phyloP scores from a whole-genome alignment of 2,797 vertebrate species.

The Sebastes minor region DNA sequence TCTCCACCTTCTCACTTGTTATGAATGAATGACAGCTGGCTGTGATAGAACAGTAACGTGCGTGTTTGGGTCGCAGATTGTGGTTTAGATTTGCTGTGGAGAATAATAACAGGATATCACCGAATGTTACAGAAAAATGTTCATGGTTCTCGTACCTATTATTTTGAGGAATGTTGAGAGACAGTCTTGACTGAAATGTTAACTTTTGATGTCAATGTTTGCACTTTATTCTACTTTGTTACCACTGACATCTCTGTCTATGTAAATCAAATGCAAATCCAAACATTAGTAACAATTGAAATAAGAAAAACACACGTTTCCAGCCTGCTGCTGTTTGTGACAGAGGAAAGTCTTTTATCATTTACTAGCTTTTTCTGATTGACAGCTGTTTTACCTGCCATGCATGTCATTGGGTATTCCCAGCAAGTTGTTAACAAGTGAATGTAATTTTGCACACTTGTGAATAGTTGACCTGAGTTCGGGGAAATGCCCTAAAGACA shows the following conservation, averaged over 20 bases:
- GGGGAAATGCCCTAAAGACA: background rate
- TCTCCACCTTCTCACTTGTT: background rate
- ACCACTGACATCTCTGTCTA: background rate
- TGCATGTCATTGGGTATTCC: background rate
- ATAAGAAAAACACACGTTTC: background rate
- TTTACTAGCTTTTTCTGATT: background rate
- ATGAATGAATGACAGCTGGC: background rate
- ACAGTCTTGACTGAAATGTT: background rate
- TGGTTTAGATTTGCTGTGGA: background rate
- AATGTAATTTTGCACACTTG: background rate
- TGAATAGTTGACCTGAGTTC: background rate
- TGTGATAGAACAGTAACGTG: background rate
- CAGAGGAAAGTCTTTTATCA: background rate
- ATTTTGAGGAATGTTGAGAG: background rate
- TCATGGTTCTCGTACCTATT: background rate
- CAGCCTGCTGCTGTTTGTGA: background rate
- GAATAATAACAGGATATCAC: background rate
- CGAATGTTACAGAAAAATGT: background rate
- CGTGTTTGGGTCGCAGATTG: background rate
- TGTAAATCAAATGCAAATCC: background rate
- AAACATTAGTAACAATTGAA: background rate
- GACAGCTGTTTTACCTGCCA: background rate
- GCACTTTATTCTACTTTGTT: background rate
- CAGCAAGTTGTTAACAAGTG: background rate
- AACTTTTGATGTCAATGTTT: background rate